These are phyloP conservation scores for Scaptomyza reducta DNA, from an alignment of 2,888 invertebrate genomes.

Conservation along the genomic window DNA sequence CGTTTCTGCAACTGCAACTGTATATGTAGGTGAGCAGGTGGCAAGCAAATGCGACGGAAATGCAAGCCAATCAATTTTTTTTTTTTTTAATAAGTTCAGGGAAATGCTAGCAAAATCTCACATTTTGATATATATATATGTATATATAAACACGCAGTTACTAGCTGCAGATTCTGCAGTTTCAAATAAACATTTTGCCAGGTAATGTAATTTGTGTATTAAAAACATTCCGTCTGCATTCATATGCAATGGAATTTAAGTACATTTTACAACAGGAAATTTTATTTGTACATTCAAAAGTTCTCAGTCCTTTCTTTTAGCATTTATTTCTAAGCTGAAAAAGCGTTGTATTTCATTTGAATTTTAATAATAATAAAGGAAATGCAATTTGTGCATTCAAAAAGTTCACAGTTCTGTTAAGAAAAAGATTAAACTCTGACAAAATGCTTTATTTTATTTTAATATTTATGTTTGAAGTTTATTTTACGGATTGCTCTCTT, in stretches of 20 bases:
- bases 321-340: not conserved
- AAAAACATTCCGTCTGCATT: not conserved
- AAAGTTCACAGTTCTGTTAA: too few species aligned
- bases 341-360: not conserved
- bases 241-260: not conserved
- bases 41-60: slow-evolving; percentile 32
- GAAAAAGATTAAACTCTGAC: too few species aligned
- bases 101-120: slow-evolving; percentile 8
- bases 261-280: not conserved
- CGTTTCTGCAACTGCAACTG: slow-evolving; percentile 1
- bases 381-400: too few species aligned
- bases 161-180: not conserved
- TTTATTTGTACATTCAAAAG: not conserved
- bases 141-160: not conserved
- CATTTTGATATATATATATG: not conserved
- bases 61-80: slow-evolving; percentile 34
- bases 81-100: slow-evolving; percentile 23
- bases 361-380: too few species aligned
- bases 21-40: not conserved
- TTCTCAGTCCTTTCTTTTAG: not conserved
- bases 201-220: not conserved
- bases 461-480: too few species aligned
- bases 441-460: too few species aligned
- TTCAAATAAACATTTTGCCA: not conserved
- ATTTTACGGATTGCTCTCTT: too few species aligned